Base-by-base conservation (phyloP, 2,888 invertebrate species). In the Meteorus colon region DNA sequence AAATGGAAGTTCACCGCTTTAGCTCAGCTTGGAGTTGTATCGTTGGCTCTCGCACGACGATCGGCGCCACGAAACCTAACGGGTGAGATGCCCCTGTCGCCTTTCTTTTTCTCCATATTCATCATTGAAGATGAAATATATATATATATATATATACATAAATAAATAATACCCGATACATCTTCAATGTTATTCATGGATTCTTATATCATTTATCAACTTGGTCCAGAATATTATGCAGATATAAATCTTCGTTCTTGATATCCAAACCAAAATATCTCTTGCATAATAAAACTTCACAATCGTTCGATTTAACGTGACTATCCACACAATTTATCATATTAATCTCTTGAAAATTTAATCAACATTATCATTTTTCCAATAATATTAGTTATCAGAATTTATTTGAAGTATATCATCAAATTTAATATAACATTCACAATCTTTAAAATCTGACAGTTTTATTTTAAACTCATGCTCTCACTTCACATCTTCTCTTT, bases 41-140 rank as follows among this genome's bases (percentile, higher is more conserved):
- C 41, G 41, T 48, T 48, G 48, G 41, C 19, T 55, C 24, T 55
- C 37, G 55, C 59, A 34, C 59, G 31, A 34, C 59, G 34, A 70
- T 55, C 37, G 70, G 59, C 70, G 70, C 70, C 70, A 70, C 59
- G 10, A 69, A 31, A 59, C 59, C 55, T 70, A 59, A 59, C 59
- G 70, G 59, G 59, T 59, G 29, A 59, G 70, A 70, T 70, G 34
- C 70, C 60, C 68, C 60, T 51, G 55, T 63, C 55, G 34, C 63
- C 60, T 62, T 68, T 70, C 37, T 69, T 62, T 67, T 69, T 45
- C 14, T 24, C 19, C 14, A 66, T 66, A 51, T 59, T 1, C 62
- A 14, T 63, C 16, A 29, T 31, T 63, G 24, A 62, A 60, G 41
- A 72, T 27, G 16, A 8, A 65, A 65, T 16, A 45, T 10, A 45